These are phyloP conservation scores for Nomada ferruginata DNA, from an alignment of 2,888 invertebrate genomes.

Conservation along the genomic window DNA sequence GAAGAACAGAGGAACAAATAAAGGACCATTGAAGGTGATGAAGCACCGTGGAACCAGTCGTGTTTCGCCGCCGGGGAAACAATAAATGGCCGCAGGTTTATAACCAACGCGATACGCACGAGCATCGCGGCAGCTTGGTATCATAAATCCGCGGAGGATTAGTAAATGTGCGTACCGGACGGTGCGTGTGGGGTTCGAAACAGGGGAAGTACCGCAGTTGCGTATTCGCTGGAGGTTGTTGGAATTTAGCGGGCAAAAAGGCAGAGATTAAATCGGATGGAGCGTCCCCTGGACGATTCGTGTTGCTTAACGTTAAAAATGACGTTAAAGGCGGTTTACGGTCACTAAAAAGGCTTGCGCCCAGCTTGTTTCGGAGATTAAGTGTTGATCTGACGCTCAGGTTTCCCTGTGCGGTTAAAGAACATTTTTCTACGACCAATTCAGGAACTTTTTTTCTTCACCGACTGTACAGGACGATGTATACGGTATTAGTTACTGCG, in stretches of 20 bases:
- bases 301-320: constrained; percentile 46
- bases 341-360: background rate
- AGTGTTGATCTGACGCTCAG: background rate
- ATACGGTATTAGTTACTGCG: too few relatives aligned
- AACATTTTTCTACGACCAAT: too few relatives aligned
- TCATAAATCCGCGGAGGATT: constrained; percentile 66
- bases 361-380: background rate
- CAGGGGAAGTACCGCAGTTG: constrained; percentile 1
- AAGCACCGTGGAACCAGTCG: background rate
- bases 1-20: constrained; percentile 1
- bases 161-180: constrained; percentile 58
- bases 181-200: constrained; percentile 11
- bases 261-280: constrained; percentile 62
- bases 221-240: constrained; percentile 35
- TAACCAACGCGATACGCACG: constrained; percentile 50
- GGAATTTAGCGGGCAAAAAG: constrained; percentile 60
- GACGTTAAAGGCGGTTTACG: constrained; percentile 21
- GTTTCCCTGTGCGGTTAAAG: background rate
- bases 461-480: too few relatives aligned
- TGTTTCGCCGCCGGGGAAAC: constrained; percentile 34
- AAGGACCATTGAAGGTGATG: constrained; percentile 38
- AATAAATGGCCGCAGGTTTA: constrained; percentile 60
- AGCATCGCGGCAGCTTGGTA: constrained; percentile 49
- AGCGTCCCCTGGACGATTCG: constrained; percentile 10
- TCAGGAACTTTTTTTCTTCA: too few relatives aligned